Conservation (phyloP, 2,888 invertebrate genomes). For the Caprella mutica region DNA sequence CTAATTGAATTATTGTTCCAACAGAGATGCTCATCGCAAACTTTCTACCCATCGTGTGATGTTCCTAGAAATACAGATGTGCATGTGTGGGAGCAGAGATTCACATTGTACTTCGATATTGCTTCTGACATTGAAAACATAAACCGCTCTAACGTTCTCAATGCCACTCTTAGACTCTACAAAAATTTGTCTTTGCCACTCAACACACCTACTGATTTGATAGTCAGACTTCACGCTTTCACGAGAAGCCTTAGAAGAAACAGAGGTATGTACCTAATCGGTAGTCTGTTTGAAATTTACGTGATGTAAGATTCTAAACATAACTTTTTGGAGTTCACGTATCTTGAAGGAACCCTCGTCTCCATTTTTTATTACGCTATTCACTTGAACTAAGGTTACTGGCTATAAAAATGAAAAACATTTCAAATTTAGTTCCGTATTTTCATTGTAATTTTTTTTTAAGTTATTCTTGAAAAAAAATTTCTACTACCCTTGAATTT, state of each 20-base stretch:
- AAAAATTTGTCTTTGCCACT: conserved; percentile 18
- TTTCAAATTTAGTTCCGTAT: too few relatives aligned
- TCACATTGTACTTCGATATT: conserved; percentile 28
- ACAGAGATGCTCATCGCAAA: conserved; percentile 25
- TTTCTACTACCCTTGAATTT: too few relatives aligned
- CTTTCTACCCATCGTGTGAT: conserved; percentile 24
- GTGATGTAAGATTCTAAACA: too few relatives aligned
- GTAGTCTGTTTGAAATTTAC: too few relatives aligned
- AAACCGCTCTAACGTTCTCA: conserved; percentile 13
- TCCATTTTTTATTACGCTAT: too few relatives aligned
- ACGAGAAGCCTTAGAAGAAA: conserved; percentile 15
- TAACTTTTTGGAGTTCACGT: too few relatives aligned
- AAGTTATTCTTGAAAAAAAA: too few relatives aligned
- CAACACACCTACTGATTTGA: conserved; percentile 1
- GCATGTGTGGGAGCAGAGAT: conserved; percentile 16
- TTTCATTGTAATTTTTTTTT: too few relatives aligned
- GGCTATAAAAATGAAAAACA: too few relatives aligned
- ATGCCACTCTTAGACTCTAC: conserved; percentile 23
- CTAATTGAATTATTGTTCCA: neutral
- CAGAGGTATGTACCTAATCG: conserved; percentile 11
- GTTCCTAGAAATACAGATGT: conserved; percentile 18
- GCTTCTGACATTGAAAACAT: conserved; percentile 13
- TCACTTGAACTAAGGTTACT: too few relatives aligned
- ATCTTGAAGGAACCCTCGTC: too few relatives aligned
- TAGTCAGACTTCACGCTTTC: conserved; percentile 13